Percentiles rank a stretch among this genome's conserved stretches.
phyloP scores from a whole-genome alignment of 2,888 invertebrate genomes.

The Campopleginae sp. region DNA sequence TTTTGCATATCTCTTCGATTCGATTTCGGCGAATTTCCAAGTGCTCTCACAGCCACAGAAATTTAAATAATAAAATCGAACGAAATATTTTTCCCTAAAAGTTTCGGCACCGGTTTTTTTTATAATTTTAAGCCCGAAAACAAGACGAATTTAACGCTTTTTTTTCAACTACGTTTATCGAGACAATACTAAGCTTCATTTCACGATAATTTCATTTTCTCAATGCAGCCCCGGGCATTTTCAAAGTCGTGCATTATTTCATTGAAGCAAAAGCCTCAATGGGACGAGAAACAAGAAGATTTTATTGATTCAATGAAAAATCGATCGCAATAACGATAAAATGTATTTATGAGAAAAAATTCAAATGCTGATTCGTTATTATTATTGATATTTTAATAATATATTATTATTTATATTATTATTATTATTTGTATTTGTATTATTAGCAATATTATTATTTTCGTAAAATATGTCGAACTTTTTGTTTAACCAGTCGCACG shows the following conservation, averaged over 20 bases:
- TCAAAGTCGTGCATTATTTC: constrained; percentile 31
- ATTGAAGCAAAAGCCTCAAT: constrained; percentile 45
- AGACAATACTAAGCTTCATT: constrained; percentile 16
- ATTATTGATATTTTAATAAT: background rate
- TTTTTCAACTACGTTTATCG: background rate
- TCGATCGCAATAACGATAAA: constrained; percentile 55
- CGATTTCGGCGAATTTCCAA: constrained; percentile 38
- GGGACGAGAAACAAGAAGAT: constrained; percentile 46
- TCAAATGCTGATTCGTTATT: constrained; percentile 44
- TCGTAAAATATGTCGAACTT: constrained; percentile 59
- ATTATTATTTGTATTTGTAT: background rate
- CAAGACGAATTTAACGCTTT: constrained; percentile 4
- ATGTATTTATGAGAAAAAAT: constrained; percentile 55
- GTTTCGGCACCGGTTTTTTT: background rate
- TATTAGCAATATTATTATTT: constrained; percentile 39
- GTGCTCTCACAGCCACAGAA: constrained; percentile 37
- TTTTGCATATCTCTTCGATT: constrained; percentile 16
- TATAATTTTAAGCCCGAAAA: background rate
- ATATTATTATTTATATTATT: constrained; percentile 14
- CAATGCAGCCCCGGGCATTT: constrained; percentile 13
- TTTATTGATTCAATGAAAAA: constrained; percentile 50
- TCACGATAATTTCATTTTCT: constrained; percentile 1
- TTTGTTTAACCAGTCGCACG: constrained; percentile 36
- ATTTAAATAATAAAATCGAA: constrained; percentile 15
- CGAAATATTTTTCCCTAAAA: background rate